Evolutionary conservation across 2,113 vertebrate genomes (phyloP), one percentile per base, ranked within the genome.

Genomic region (Otis tarda): DNA sequence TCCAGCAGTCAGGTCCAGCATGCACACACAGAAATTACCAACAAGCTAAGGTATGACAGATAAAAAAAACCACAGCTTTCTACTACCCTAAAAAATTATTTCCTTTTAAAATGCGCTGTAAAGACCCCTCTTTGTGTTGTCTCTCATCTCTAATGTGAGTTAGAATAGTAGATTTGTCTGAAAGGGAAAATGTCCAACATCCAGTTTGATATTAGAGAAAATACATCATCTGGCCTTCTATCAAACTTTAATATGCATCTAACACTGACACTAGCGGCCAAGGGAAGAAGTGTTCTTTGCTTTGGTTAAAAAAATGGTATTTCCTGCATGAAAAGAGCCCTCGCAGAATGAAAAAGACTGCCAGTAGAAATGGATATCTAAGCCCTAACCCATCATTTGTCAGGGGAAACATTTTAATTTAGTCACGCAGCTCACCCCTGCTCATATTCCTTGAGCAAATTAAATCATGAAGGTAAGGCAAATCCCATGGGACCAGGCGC

Each of bases 381-480:
- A 91, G 45, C 27, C 33, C 10, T 56, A 25, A 37, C 30, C 13
- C 4, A 11, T 23, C 52, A 22, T 69, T 81, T 71, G 19, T 30
- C 1, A 3, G 45, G 33, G 19, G 10, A 82, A 78, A 50, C 4
- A 27, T 63, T 77, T 86, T 74, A 83, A 50, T 70, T 74, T 67
- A 45, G 28, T 50, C 1, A 0, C 6, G 5, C 18, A 23, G 20
- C 52, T 92, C 49, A 75, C 7, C 27, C 17, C 5, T 0, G 1
- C 56, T 41, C 25, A 41, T 39, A 76, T 69, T 19, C 75, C 43
- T 74, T 22, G 22, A 49, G 49, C 22, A 23, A 31, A 57, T 57
- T 35, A 57, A 78, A 65, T 89, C 25, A 18, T 0, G 2, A 53
- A 57, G 17, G 7, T 52, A 56, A 71, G 25, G 14, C 2, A 11